Evolutionary conservation across 2,797 vertebrate genomes (phyloP).

Genomic region (Macropodus opercularis): DNA sequence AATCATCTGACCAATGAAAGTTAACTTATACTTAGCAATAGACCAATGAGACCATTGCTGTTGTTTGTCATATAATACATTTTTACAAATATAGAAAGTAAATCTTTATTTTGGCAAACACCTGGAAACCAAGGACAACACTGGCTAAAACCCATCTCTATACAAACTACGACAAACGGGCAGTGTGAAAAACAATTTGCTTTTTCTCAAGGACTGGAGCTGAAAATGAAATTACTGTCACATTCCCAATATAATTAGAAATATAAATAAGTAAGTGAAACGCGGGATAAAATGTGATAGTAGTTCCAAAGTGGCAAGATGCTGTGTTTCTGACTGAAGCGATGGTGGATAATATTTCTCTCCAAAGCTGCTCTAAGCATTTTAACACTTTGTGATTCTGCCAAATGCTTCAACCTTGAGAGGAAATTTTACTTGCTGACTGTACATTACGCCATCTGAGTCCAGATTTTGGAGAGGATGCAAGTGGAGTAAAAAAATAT

Average conservation of each 20-base stretch:
- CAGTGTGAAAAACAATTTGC: too few relatives aligned
- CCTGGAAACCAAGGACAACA: background rate
- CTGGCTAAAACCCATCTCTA: background rate
- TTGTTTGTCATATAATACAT: too few relatives aligned
- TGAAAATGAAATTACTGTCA: too few relatives aligned
- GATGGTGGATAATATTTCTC: conserved; percentile 21
- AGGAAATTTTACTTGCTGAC: conserved; percentile 30
- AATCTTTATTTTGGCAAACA: background rate
- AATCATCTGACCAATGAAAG: background rate
- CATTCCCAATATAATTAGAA: conserved; percentile 1
- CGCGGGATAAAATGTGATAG: background rate
- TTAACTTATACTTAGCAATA: background rate
- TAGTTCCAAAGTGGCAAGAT: background rate
- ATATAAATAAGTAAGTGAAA: background rate
- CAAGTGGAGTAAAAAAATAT: conserved; percentile 7
- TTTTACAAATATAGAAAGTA: too few relatives aligned
- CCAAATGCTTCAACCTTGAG: conserved; percentile 32
- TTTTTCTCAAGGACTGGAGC: background rate
- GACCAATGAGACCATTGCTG: background rate
- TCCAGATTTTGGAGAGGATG: conserved; percentile 10
- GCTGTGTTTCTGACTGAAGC: conserved; percentile 10
- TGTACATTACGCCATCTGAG: conserved; percentile 9
- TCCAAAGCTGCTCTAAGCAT: conserved; percentile 31
- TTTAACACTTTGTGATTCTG: conserved; percentile 33
- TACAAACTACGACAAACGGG: background rate